Base-by-base conservation (phyloP, 2,888 invertebrate genomes). In the Trissoscelio sp. region DNA sequence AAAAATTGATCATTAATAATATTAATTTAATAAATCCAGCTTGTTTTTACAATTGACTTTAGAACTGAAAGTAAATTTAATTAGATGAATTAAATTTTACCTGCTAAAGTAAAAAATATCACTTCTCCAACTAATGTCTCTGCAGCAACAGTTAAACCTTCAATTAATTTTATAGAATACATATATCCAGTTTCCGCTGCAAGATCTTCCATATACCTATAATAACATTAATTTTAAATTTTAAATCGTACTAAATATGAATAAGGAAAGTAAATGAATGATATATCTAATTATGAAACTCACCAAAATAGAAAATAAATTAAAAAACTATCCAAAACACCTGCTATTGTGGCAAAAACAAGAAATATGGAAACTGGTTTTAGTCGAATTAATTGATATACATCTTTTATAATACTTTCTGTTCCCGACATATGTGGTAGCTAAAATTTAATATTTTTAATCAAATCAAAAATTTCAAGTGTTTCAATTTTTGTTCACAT, bases 261-360 rank as follows among this genome's bases (percentile, higher is more conserved):
- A n/a, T n/a, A n/a, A n/a, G n/a, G n/a, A n/a, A n/a, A n/a, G n/a
- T n/a, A n/a, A n/a, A n/a, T n/a, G n/a, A n/a, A n/a, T n/a, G n/a
- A n/a, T n/a, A n/a, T n/a, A n/a, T n/a, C n/a, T n/a, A n/a, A n/a
- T n/a, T n/a, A n/a, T n/a, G n/a, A n/a, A n/a, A 24, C 92, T 92
- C 87, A 95, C 95, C 96, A 96, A 89, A 96, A 96, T 92, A 96
- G 93, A 86, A 95, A 96, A 86, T 96, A 96, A 12, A 96, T 95
- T 62, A 96, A 94, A 89, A 96, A 96, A 58, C 96, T 95, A 86
- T 96, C 96, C 24, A 96, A 93, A 0, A 96, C 94, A 0, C 96
- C 96, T 0, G 95, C 95, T 7, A 96, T 93, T 0, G 95, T 94
- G 0, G 96, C 95, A 88, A 96, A 96, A 0, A 93, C 89, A 12